Conservation (phyloP, 2,797 vertebrate species). For the Cyclura pinguis region DNA sequence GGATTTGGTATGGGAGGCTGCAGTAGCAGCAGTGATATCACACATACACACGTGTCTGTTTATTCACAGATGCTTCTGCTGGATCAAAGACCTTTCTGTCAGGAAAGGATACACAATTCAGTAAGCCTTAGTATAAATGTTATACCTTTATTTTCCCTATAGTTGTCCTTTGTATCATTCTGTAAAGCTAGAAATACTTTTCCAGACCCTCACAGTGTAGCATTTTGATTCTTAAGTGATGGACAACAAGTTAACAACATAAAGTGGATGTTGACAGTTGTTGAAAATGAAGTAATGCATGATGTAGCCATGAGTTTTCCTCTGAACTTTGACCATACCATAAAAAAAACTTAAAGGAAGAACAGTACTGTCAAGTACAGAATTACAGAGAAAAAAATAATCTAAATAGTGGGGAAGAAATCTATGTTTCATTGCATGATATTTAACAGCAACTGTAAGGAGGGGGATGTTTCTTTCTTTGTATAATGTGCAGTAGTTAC, state of each 20-base stretch:
- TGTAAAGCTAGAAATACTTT: conserved; percentile 67
- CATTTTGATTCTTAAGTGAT: conserved; percentile 68
- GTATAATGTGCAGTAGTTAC: conserved; percentile 94
- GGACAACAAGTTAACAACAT: conserved; percentile 80
- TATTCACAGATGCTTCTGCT: background rate
- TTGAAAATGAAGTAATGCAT: conserved; percentile 79
- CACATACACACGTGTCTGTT: background rate
- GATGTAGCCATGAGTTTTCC: conserved; percentile 75
- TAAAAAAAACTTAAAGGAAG: conserved; percentile 71
- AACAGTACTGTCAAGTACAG: conserved; percentile 75
- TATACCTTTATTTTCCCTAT: conserved; percentile 58
- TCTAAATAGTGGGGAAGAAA: conserved; percentile 78
- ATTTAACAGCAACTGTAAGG: conserved; percentile 82
- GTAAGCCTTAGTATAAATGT: conserved; percentile 43
- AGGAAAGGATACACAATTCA: background rate
- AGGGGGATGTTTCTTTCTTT: conserved; percentile 85
- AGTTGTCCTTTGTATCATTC: conserved; percentile 41
- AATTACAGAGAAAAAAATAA: conserved; percentile 76
- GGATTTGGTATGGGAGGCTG: background rate
- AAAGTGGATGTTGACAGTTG: conserved; percentile 75
- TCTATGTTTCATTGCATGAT: conserved; percentile 79
- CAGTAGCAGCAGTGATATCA: background rate
- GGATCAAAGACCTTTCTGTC: background rate
- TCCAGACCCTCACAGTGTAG: conserved; percentile 71
- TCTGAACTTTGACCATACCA: conserved; percentile 79